Evolutionary conservation across 2,888 invertebrate species (phyloP).

Genomic region (Muschampia plurimacula): DNA sequence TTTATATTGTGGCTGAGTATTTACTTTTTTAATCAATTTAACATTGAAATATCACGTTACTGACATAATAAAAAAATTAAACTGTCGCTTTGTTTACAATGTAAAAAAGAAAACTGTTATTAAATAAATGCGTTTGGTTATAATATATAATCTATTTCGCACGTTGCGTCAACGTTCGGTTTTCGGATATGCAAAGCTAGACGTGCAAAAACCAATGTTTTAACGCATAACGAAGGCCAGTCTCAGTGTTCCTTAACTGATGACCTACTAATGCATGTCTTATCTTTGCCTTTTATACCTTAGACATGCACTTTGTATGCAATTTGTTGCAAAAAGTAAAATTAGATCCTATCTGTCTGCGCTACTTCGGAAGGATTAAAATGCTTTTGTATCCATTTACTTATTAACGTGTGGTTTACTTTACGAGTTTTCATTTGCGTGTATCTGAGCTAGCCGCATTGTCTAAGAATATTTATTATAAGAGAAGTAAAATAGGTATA

Average conservation of each 20-base stretch:
- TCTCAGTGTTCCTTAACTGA: constrained; percentile 25
- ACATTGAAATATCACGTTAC: too few species aligned
- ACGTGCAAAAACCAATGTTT: constrained; percentile 36
- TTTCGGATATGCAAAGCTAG: constrained; percentile 22
- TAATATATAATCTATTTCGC: constrained; percentile 30
- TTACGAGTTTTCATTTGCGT: constrained; percentile 8
- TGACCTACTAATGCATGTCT: constrained; percentile 34
- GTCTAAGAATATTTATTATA: neutral
- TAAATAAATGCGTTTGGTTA: constrained; percentile 3
- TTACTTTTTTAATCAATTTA: too few species aligned
- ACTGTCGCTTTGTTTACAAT: neutral
- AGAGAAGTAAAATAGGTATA: neutral
- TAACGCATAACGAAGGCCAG: constrained; percentile 42
- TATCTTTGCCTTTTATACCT: constrained; percentile 33
- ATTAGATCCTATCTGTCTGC: constrained; percentile 8
- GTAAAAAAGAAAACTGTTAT: neutral
- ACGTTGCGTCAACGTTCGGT: constrained; percentile 1
- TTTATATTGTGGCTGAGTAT: too few species aligned
- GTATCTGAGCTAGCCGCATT: neutral
- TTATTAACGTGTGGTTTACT: neutral
- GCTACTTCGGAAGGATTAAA: neutral
- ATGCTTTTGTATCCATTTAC: neutral
- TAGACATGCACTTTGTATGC: constrained; percentile 23
- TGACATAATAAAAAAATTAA: neutral
- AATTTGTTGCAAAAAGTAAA: constrained; percentile 29